Base-by-base conservation (phyloP, 2,797 vertebrate species). In the Gephyroberyx darwinii region DNA sequence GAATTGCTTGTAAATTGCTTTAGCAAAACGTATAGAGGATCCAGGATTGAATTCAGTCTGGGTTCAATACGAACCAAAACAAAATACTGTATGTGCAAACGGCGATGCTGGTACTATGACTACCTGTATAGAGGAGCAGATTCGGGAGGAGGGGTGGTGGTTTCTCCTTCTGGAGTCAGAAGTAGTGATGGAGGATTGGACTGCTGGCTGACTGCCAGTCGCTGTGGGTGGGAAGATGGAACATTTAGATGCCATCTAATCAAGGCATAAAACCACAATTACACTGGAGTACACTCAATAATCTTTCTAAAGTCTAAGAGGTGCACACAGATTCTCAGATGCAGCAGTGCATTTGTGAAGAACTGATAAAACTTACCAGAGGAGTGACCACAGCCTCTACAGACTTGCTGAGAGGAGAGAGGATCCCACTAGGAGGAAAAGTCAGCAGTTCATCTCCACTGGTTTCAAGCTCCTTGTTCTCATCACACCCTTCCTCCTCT, bases 351-450 rank as follows among this genome's bases (percentile, higher is more conserved):
- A 33, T 31, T 55, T 31, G 30, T 8, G 39, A 41, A 41, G 12
- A 41, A 41, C 39, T 13, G 39, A 14, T 35, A 0, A 37, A 1
- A 2, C 89, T 87, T 71, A 95, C 95, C 90, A 95, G 65, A n/a
- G 93, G 94, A 0, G 92, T 95, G 74, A 95, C 90, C 37, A 89
- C 90, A 22, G 92, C 92, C 78, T 95, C 93, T 2, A 95, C 88
- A 5, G 92, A 94, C 81, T 94, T 93, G 85, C 93, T 93, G 75
- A 95, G 93, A 20, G 94, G 94, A 67, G 95, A 95, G 0, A 95
- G 90, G 63, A 95, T 86, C 39, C 91, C 91, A 5, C 83, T 80
- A 3, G 87, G 82, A n/a, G 93, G 93, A 19, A 94, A 91, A 5
- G 84, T 91, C 41, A 93, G 86, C 41, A 93, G 81, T 48, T 94